Evolutionary conservation across 2,797 vertebrate genomes (phyloP).

Genomic region (Ataeniobius toweri): DNA sequence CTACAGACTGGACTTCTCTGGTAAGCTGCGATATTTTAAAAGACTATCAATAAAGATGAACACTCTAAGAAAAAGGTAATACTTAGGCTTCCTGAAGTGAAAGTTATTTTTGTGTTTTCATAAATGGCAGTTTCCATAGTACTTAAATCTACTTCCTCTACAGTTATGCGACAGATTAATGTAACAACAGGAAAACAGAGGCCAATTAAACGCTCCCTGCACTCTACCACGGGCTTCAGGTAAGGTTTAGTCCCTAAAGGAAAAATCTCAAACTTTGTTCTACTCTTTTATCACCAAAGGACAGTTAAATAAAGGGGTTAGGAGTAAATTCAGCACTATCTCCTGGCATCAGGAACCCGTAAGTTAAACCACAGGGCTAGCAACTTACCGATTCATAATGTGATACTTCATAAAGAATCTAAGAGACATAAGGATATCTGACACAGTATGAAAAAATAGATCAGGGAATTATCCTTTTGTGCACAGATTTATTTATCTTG

Average conservation of each 20-base stretch:
- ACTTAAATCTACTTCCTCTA: slow-evolving; percentile 12
- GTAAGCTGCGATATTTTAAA: slow-evolving; percentile 64
- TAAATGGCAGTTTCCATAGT: slow-evolving; percentile 31
- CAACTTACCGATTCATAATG: not conserved
- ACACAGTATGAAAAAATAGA: not conserved
- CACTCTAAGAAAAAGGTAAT: not conserved
- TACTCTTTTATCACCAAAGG: not conserved
- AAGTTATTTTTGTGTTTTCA: not conserved
- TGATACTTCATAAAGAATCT: not conserved
- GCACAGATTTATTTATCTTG: not conserved
- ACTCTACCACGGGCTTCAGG: slow-evolving; percentile 94
- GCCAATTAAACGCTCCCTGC: slow-evolving; percentile 91
- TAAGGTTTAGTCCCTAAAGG: slow-evolving; percentile 55
- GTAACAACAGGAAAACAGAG: slow-evolving; percentile 91
- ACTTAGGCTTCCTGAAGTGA: not conserved
- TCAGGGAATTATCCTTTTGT: not conserved
- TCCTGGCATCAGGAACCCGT: not conserved
- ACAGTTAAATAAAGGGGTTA: too few relatives aligned
- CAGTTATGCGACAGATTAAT: slow-evolving; percentile 96
- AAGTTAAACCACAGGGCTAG: not conserved
- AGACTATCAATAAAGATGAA: not conserved
- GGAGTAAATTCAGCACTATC: too few relatives aligned
- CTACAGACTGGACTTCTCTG: slow-evolving; percentile 92
- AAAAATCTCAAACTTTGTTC: not conserved
- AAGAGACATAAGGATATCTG: not conserved